Conservation (phyloP, 1,140 invertebrate species). For the Hirudo medicinalis region DNA sequence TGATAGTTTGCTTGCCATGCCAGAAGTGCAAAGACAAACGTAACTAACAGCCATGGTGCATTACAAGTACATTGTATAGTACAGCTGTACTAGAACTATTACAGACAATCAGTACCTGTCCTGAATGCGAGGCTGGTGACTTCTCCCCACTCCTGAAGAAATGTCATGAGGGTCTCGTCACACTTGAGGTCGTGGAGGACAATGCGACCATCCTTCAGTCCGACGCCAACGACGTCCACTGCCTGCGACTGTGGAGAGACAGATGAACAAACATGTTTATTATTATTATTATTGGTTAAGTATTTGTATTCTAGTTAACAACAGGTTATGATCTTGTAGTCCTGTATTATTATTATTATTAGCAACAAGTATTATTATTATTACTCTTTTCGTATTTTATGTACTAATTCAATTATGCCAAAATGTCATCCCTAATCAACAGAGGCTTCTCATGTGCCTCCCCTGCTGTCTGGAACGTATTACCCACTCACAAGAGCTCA, state of each 20-base stretch:
- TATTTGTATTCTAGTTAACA: background rate
- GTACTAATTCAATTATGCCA: too few species aligned
- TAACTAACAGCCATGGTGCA: background rate
- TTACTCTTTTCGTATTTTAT: too few species aligned
- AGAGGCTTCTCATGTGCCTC: too few species aligned
- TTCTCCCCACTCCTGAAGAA: constrained; percentile 81
- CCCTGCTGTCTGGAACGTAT: too few species aligned
- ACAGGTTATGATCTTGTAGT: background rate
- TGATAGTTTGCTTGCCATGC: too few species aligned
- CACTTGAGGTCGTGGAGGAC: constrained; percentile 74
- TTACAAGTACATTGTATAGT: background rate
- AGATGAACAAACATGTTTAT: constrained; percentile 15
- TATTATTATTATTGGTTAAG: too few species aligned
- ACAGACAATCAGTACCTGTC: constrained; percentile 42
- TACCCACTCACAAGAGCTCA: too few species aligned
- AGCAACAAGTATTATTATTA: too few species aligned
- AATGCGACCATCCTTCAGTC: constrained; percentile 65
- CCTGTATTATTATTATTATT: too few species aligned
- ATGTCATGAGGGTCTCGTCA: constrained; percentile 70
- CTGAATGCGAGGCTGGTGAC: constrained; percentile 72
- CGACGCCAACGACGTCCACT: constrained; percentile 74
- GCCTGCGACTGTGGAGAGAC: constrained; percentile 55
- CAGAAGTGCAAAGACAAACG: background rate
- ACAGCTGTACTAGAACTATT: too few species aligned
- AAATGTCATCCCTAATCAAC: too few species aligned